Evolutionary conservation across 2,888 invertebrate genomes (phyloP).

Genomic region (Lasioglossum vierecki): DNA sequence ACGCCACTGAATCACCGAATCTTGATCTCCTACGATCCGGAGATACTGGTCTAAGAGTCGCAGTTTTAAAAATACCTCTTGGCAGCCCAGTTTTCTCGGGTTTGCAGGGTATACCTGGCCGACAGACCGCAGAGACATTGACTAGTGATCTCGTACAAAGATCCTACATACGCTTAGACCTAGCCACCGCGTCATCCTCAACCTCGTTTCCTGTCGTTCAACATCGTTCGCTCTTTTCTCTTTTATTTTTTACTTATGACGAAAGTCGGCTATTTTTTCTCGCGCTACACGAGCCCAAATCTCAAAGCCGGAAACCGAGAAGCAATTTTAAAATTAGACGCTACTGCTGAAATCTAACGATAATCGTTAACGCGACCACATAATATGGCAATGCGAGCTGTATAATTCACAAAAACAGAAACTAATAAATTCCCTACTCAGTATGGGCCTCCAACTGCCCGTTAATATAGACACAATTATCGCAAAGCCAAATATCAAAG

Average conservation of each 20-base stretch:
- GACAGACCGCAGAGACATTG: slow-evolving; percentile 61
- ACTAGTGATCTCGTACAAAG: slow-evolving; percentile 47
- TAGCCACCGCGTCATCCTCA: slow-evolving; percentile 52
- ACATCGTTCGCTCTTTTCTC: not conserved
- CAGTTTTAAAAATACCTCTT: slow-evolving; percentile 74
- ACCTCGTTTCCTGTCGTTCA: slow-evolving; percentile 31
- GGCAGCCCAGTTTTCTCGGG: slow-evolving; percentile 70
- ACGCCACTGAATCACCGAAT: slow-evolving; percentile 50
- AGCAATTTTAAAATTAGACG: not conserved
- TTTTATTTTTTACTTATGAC: slow-evolving; percentile 26
- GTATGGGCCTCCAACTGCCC: too few relatives aligned
- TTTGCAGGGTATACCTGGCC: slow-evolving; percentile 66
- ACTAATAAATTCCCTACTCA: too few relatives aligned
- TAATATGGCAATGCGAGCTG: too few relatives aligned
- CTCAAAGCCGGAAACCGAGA: not conserved
- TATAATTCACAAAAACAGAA: too few relatives aligned
- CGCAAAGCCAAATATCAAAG: too few relatives aligned
- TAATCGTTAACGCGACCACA: too few relatives aligned
- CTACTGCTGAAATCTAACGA: not conserved
- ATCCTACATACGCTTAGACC: slow-evolving; percentile 50
- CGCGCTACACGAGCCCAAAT: not conserved
- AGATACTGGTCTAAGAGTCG: slow-evolving; percentile 47
- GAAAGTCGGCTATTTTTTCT: slow-evolving; percentile 42
- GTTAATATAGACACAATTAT: too few relatives aligned
- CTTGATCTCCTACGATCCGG: slow-evolving; percentile 51